Conservation (phyloP, 1,140 invertebrate genomes). For the Sitodiplosis mosellana region DNA sequence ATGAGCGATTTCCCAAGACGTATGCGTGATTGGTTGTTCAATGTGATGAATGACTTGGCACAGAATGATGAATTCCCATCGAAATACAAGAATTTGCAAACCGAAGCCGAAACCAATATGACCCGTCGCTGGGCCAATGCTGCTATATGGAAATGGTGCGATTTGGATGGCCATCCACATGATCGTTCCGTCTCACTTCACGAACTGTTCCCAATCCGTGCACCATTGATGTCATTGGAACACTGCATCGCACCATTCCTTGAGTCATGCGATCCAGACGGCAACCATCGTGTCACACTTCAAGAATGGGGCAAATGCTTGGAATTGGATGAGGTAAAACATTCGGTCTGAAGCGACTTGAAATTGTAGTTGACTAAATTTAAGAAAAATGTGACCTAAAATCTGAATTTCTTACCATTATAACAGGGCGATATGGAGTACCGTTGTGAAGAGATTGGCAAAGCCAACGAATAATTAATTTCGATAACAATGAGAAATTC, state of each 20-base stretch:
- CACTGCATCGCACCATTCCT: conserved; percentile 91
- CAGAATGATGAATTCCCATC: conserved; percentile 71
- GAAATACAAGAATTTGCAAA: conserved; percentile 69
- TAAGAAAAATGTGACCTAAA: background rate
- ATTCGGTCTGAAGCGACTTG: too few relatives aligned
- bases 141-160: conserved; percentile 94
- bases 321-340: conserved; percentile 51
- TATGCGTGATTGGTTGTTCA: conserved; percentile 94
- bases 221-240: conserved; percentile 78
- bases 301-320: conserved; percentile 85
- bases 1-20: conserved; percentile 80
- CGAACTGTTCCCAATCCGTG: conserved; percentile 85
- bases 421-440: conserved; percentile 19
- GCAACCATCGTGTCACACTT: conserved; percentile 72
- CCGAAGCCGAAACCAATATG: conserved; percentile 69
- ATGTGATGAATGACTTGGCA: conserved; percentile 86
- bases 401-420: conserved; percentile 1
- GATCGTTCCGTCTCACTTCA: conserved; percentile 72
- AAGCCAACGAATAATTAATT: background rate
- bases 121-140: conserved; percentile 74
- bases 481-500: background rate
- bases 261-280: conserved; percentile 65
- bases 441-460: conserved; percentile 20
- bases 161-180: conserved; percentile 73
- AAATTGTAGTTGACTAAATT: too few relatives aligned